A percentile compares a stretch with the other conserved stretches of the same genome.
These are phyloP conservation scores for Dynastes hyllus DNA, from an alignment of 2,888 invertebrate genomes.

Conservation along the genomic window DNA sequence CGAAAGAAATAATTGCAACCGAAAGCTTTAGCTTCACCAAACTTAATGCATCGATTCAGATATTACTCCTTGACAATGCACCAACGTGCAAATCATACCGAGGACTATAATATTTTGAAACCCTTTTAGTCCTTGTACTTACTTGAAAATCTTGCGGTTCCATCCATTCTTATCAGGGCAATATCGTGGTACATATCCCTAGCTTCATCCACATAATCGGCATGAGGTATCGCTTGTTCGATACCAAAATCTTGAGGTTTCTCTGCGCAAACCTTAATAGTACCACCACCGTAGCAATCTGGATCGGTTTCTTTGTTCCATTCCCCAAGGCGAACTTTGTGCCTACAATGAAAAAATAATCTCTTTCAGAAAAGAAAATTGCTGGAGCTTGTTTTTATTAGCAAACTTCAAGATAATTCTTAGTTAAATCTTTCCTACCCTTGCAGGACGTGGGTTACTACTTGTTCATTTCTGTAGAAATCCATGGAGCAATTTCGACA, in stretches of 20 bases:
- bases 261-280: slow-evolving; percentile 65
- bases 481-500: too few species aligned
- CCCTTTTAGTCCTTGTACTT: slow-evolving; percentile 43
- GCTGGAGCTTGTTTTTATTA: too few species aligned
- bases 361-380: too few species aligned
- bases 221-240: slow-evolving; percentile 67
- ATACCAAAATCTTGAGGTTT: slow-evolving; percentile 66
- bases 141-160: slow-evolving; percentile 71
- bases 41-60: too few species aligned
- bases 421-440: too few species aligned
- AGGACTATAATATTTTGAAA: not conserved
- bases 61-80: too few species aligned
- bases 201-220: slow-evolving; percentile 62
- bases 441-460: too few species aligned
- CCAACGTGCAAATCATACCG: too few species aligned
- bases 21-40: too few species aligned
- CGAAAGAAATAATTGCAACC: too few species aligned
- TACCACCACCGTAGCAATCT: slow-evolving; percentile 74
- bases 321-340: slow-evolving; percentile 78
- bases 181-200: slow-evolving; percentile 66
- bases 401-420: too few species aligned
- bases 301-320: slow-evolving; percentile 76
- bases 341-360: slow-evolving; percentile 65
- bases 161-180: slow-evolving; percentile 72
- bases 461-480: too few species aligned